Evolutionary conservation across 2,113 vertebrate genomes (phyloP).

Genomic region (Micromys minutus): DNA sequence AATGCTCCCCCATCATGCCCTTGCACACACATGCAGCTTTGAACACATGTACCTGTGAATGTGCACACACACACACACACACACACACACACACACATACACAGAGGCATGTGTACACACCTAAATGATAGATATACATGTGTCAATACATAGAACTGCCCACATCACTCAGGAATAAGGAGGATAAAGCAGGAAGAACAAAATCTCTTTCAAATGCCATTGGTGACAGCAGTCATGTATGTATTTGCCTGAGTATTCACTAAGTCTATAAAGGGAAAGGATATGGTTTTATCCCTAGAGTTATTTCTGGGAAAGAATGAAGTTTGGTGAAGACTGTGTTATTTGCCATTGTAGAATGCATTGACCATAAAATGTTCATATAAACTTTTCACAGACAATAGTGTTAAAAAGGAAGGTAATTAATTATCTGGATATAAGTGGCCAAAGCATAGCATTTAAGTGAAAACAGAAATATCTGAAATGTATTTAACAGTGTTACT

Average conservation of each 20-base stretch:
- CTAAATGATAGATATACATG: too few species aligned
- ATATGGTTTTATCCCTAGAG: background rate
- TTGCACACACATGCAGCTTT: background rate
- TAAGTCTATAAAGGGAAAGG: background rate
- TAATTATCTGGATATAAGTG: background rate
- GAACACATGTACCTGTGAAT: background rate
- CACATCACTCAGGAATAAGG: background rate
- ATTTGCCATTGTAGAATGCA: background rate
- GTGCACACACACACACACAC: background rate
- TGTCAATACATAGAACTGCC: background rate
- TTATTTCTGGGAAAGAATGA: background rate
- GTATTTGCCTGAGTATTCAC: background rate
- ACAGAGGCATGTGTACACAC: background rate
- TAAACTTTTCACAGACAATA: background rate
- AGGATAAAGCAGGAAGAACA: background rate
- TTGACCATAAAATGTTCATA: background rate
- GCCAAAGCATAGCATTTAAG: background rate
- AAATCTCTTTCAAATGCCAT: background rate
- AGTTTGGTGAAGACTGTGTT: conserved; percentile 25
- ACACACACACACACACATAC: background rate
- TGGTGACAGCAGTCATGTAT: background rate
- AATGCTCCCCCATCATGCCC: background rate
- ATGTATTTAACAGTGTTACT: background rate
- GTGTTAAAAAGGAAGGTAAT: background rate
- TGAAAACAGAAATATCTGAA: background rate